Conservation (phyloP, 2,113 vertebrate genomes). For the Sisor rabdophorus region DNA sequence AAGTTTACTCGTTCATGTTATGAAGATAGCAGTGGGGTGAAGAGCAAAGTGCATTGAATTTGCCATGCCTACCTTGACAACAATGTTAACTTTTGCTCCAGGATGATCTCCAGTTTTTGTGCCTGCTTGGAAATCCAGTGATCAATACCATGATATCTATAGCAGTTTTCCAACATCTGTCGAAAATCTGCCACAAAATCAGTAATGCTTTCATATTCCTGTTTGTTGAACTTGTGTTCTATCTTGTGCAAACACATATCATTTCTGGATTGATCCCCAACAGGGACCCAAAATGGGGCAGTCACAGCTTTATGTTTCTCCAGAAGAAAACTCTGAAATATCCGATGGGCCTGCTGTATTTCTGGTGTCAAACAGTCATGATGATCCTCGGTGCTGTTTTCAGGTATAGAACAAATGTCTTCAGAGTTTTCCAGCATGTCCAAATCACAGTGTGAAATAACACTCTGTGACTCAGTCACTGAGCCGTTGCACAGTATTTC, state of each 20-base stretch:
- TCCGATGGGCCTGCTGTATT: slow-evolving; percentile 84
- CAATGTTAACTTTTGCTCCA: slow-evolving; percentile 92
- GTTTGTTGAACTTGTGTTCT: slow-evolving; percentile 82
- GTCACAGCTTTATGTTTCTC: slow-evolving; percentile 86
- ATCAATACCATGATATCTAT: slow-evolving; percentile 86
- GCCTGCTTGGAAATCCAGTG: slow-evolving; percentile 97
- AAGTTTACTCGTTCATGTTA: too few species aligned
- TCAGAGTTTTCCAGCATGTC: slow-evolving; percentile 55
- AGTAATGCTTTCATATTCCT: slow-evolving; percentile 82
- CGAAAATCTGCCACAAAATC: slow-evolving; percentile 94
- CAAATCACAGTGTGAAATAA: slow-evolving; percentile 31
- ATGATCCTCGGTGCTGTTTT: slow-evolving; percentile 16
- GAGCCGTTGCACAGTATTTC: slow-evolving; percentile 55
- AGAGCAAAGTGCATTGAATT: background rate
- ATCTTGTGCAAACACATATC: slow-evolving; percentile 80
- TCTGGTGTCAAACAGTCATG: slow-evolving; percentile 79
- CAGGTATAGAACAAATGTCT: slow-evolving; percentile 58
- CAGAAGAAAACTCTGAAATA: slow-evolving; percentile 82
- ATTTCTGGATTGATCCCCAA: slow-evolving; percentile 56
- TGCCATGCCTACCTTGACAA: slow-evolving; percentile 79
- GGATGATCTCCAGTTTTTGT: slow-evolving; percentile 91
- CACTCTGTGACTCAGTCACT: slow-evolving; percentile 45
- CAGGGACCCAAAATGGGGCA: slow-evolving; percentile 76
- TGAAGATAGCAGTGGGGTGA: background rate
- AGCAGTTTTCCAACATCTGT: slow-evolving; percentile 89